phyloP scores from a whole-genome alignment of 2,888 invertebrate species.

The Metellina segmentata region DNA sequence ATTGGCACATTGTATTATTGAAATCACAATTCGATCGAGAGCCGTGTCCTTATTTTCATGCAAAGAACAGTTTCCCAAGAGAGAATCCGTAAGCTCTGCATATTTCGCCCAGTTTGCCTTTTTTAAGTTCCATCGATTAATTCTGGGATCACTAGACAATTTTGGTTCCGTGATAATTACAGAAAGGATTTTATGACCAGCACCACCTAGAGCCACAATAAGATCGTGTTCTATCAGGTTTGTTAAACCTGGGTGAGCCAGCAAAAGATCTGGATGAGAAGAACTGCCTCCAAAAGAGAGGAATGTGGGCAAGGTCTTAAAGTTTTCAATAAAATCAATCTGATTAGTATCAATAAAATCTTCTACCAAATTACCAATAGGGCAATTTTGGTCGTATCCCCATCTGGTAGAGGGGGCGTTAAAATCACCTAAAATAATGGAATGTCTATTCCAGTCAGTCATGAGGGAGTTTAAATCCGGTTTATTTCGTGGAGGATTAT shows the following conservation, averaged over 20 bases:
- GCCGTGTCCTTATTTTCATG: background rate
- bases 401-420: slow-evolving; percentile 30
- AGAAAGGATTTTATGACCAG: slow-evolving; percentile 1
- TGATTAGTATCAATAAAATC: slow-evolving; percentile 46
- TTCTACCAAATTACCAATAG: slow-evolving; percentile 13
- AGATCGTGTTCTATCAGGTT: background rate
- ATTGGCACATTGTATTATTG: slow-evolving; percentile 1
- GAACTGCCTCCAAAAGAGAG: background rate
- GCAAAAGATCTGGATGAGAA: slow-evolving; percentile 15
- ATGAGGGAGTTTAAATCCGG: background rate
- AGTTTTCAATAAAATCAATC: slow-evolving; percentile 28
- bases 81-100: background rate
- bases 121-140: background rate
- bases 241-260: slow-evolving; percentile 13
- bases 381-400: slow-evolving; percentile 4
- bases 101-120: slow-evolving; percentile 16
- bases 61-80: background rate
- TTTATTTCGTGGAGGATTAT: slow-evolving; percentile 34
- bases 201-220: background rate
- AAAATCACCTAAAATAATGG: slow-evolving; percentile 23
- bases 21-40: background rate
- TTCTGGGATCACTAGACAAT: background rate
- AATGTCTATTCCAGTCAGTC: slow-evolving; percentile 11
- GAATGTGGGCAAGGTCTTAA: slow-evolving; percentile 6
- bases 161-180: background rate